Evolutionary conservation across 2,888 invertebrate genomes (phyloP).

Genomic region (Drosophila atroscutellata): DNA sequence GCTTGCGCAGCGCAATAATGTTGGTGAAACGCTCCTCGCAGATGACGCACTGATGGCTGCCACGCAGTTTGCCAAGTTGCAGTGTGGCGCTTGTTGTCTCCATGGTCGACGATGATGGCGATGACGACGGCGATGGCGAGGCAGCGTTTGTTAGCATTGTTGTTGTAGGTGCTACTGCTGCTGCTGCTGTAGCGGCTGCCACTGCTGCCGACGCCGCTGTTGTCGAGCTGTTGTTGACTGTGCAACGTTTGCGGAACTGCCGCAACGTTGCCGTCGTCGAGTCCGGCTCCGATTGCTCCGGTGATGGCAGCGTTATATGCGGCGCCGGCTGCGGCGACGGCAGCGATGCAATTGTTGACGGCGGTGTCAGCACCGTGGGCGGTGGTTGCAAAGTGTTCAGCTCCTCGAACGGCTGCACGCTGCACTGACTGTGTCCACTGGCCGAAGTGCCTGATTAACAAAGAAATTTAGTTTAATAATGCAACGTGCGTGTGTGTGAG

Average conservation of each 20-base stretch:
- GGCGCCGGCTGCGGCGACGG: slow-evolving; percentile 62
- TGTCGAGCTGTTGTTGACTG: slow-evolving; percentile 9
- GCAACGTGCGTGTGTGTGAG: too few relatives aligned
- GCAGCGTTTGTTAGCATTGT: slow-evolving; percentile 41
- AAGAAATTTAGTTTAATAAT: background rate
- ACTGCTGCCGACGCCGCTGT: background rate
- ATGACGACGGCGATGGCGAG: slow-evolving; percentile 59
- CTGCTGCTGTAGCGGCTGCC: background rate
- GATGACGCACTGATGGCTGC: slow-evolving; percentile 72
- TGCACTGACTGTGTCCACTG: slow-evolving; percentile 43
- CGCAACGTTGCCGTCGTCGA: slow-evolving; percentile 80
- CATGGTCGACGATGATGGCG: slow-evolving; percentile 73
- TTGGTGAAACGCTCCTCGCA: slow-evolving; percentile 81
- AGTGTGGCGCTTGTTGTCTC: slow-evolving; percentile 35
- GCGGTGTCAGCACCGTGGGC: slow-evolving; percentile 62
- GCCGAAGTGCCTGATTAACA: slow-evolving; percentile 42
- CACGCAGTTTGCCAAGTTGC: slow-evolving; percentile 61
- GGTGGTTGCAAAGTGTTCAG: slow-evolving; percentile 50
- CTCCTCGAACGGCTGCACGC: slow-evolving; percentile 47
- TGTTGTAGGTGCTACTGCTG: slow-evolving; percentile 4
- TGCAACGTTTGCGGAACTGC: slow-evolving; percentile 77
- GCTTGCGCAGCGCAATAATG: slow-evolving; percentile 78
- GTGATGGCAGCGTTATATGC: slow-evolving; percentile 77
- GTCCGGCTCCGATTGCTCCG: slow-evolving; percentile 83
- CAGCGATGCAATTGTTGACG: slow-evolving; percentile 64